These are phyloP conservation scores for Acanthosepion pharaonis DNA, from an alignment of 2,888 invertebrate genomes.

Conservation along the genomic window DNA sequence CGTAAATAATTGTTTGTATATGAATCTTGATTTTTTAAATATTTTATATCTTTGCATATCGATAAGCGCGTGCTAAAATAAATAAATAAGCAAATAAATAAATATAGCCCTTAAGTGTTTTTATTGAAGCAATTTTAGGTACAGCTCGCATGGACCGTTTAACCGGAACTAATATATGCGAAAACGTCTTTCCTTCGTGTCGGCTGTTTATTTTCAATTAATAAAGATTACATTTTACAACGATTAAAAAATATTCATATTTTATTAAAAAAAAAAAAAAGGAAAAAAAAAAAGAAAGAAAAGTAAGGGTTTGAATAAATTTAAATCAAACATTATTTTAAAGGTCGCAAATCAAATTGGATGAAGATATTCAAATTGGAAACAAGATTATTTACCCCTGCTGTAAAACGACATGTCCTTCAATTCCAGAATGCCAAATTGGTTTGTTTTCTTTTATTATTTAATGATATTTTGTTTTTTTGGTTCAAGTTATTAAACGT, in stretches of 20 bases:
- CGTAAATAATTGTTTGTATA: no score
- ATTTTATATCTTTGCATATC: no score
- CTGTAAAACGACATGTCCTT: neutral
- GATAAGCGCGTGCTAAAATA: neutral
- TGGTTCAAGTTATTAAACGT: neutral
- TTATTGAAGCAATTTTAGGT: neutral
- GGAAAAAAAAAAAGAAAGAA: neutral
- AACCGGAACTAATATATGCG: neutral
- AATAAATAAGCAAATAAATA: neutral
- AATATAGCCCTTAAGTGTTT: neutral
- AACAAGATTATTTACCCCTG: neutral
- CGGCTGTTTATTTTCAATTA: neutral
- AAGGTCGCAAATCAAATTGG: neutral
- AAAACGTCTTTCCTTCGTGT: neutral
- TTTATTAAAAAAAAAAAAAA: neutral
- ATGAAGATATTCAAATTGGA: neutral
- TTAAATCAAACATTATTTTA: constrained; percentile 11
- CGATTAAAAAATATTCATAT: neutral
- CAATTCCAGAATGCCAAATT: neutral
- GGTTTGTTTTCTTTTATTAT: neutral
- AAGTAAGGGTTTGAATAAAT: neutral
- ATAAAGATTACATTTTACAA: neutral
- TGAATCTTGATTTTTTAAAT: neutral
- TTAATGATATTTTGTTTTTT: neutral
- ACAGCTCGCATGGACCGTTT: neutral